Evolutionary conservation across 2,888 invertebrate species (phyloP), one percentile per base, ranked within the genome.

Genomic region (Nomada ruficornis): DNA sequence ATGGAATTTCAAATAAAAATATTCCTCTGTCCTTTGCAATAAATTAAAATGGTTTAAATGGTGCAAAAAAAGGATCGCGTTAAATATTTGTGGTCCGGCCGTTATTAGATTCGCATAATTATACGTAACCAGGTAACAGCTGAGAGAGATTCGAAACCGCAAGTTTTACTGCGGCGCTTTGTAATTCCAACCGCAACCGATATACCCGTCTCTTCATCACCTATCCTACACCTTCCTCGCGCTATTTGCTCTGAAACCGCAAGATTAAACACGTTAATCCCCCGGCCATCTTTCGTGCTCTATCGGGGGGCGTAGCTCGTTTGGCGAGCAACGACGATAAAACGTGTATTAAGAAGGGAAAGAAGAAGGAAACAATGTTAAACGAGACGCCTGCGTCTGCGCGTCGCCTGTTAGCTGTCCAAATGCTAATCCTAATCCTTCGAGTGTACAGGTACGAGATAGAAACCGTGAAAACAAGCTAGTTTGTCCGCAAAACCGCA

Each of bases 251-350:
- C 85, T 86, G 81, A 82, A 88, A 91, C 91, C 91, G 83, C 91
- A 91, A 88, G 88, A 91, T 90, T 88, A 90, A 90, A 89, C 88
- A 87, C 89, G 88, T 89, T 89, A 91, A 91, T 91, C 87, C 89
- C 67, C 54, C 52, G 70, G 62, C 64, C 80, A 80, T 74, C 73
- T 82, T 77, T 70, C 80, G 77, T 75, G 65, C 78, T 80, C 71
- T 83, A 81, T 86, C 80, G 79, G 18, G 55, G 65, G 77, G 60
- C 72, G 64, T 62, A 80, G 76, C 79, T 82, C 70, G 80, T 79
- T 84, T 59, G 75, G 62, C 75, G 47, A 63, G 67, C 75, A 3
- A 29, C 50, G n/a, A 63, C 75, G 77, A 84, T 77, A 87, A 77
- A 84, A 60, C 59, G 47, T 62, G 83, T 67, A 62, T 80, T 72